These are phyloP conservation scores for Zaprionus davidi DNA, from an alignment of 1,140 invertebrate genomes.

Conservation along the genomic window DNA sequence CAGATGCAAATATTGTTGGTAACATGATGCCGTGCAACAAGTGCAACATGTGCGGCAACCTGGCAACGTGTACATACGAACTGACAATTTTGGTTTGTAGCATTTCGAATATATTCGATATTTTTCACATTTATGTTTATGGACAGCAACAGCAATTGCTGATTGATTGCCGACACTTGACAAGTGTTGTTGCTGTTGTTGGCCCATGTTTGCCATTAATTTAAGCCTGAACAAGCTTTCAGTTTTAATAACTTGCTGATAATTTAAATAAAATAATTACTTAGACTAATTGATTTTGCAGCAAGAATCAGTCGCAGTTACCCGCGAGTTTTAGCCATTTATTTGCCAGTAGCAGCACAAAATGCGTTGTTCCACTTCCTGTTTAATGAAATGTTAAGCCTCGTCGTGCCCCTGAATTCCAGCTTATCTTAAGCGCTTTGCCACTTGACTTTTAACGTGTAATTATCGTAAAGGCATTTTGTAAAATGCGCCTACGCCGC, in stretches of 20 bases:
- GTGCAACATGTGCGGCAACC: conserved; percentile 36
- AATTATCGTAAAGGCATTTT: conserved; percentile 68
- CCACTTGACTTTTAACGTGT: conserved; percentile 71
- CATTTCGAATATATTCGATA: conserved; percentile 10
- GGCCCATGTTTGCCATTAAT: conserved; percentile 50
- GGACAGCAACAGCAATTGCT: conserved; percentile 53
- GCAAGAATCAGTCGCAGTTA: not conserved
- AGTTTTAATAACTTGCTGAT: conserved; percentile 5
- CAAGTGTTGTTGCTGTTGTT: conserved; percentile 55
- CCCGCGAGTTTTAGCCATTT: not conserved
- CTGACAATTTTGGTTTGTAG: conserved; percentile 19
- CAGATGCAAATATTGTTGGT: conserved; percentile 70
- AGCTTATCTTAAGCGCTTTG: conserved; percentile 69
- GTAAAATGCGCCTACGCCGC: conserved; percentile 57
- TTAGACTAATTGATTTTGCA: not conserved
- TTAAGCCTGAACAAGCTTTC: conserved; percentile 25
- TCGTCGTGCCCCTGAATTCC: conserved; percentile 25
- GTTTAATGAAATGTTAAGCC: not conserved
- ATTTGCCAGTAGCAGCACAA: not conserved
- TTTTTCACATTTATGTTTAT: conserved; percentile 46
- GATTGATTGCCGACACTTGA: conserved; percentile 78
- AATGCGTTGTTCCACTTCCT: conserved; percentile 11
- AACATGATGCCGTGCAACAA: conserved; percentile 57
- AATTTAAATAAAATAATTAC: conserved; percentile 5
- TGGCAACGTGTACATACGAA: conserved; percentile 39